Conservation (phyloP, 2,888 invertebrate species). For the Pseudoips prasinana region DNA sequence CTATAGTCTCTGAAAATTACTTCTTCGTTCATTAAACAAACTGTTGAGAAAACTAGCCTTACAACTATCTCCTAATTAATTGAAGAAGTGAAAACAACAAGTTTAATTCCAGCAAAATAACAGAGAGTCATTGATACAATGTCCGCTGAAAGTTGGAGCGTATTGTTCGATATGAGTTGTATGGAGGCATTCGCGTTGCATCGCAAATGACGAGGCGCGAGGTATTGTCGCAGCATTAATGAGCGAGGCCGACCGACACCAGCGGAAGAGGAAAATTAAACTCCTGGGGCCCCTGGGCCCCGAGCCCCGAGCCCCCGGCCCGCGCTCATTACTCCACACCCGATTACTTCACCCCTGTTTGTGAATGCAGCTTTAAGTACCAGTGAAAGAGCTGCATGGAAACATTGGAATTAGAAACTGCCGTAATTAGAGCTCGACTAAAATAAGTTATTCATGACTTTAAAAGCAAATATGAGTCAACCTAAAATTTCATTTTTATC, state of each 20-base stretch:
- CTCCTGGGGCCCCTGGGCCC: slow-evolving; percentile 74
- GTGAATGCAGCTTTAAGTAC: slow-evolving; percentile 56
- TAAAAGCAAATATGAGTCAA: slow-evolving; percentile 8
- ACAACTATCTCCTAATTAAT: too few species aligned
- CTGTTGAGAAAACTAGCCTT: too few species aligned
- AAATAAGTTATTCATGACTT: slow-evolving; percentile 28
- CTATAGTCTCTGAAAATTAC: too few species aligned
- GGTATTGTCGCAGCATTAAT: slow-evolving; percentile 75
- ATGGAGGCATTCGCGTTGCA: slow-evolving; percentile 30
- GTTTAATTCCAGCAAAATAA: too few species aligned
- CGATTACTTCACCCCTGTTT: slow-evolving; percentile 64
- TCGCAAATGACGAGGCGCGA: slow-evolving; percentile 70
- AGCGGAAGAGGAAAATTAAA: slow-evolving; percentile 82
- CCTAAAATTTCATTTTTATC: too few species aligned
- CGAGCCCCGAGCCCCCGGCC: slow-evolving; percentile 67
- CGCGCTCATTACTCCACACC: slow-evolving; percentile 73
- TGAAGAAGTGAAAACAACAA: too few species aligned
- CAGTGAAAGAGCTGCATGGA: slow-evolving; percentile 40
- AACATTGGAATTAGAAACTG: slow-evolving; percentile 47
- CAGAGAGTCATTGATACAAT: too few species aligned
- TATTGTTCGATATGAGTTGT: slow-evolving; percentile 35
- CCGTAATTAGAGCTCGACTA: slow-evolving; percentile 34
- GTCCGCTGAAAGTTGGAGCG: slow-evolving; percentile 32
- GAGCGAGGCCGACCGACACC: slow-evolving; percentile 66
- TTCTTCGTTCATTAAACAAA: too few species aligned